Base-by-base conservation (phyloP, 2,797 vertebrate genomes). In the Rhynchonycteris naso region DNA sequence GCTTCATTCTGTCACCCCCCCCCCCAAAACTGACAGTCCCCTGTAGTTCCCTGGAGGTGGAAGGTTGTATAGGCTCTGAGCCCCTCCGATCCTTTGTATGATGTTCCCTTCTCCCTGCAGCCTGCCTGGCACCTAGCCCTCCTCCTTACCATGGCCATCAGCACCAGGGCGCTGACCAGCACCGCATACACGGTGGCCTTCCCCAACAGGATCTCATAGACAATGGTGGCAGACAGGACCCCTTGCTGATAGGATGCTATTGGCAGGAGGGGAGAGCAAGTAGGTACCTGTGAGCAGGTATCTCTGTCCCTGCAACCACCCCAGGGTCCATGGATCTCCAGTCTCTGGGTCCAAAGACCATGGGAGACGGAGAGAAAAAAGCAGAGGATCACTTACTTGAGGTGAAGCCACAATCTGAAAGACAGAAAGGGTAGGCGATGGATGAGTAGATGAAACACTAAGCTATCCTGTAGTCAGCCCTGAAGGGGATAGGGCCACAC, bases 161-260 rank as follows among this genome's bases (percentile, higher is more conserved):
- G 96, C 93, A 97, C 84, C 19, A 98, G 85, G 11, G 56, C 2
- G 9, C 98, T 97, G 95, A 98, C 97, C 82, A 98, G 66, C 85
- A 97, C 28, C 0, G 98, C 98, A 0, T 98, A 98, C 35, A 98
- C 50, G 1, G 98, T 87, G 16, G 98, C 98, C 90, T 98, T 98
- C 33, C 98, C 96, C 66, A 98, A 97, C 54, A 98, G 97, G 69
- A 98, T 94, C 93, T 98, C 93, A 74, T 98, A 98, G 10, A 98
- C 96, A 75, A 98, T 58, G 61, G 97, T 98, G 93, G 98, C 92
- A 59, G 98, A 98, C 80, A 98, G 97, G 63, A 98, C 58, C 14
- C 97, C 96, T 15, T 93, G 7, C 35, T 97, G 52, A 24, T 98
- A 98, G 15, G 97, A 97, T 0, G 3, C 98, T 98, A 97, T 83